A percentile compares a stretch with the other conserved stretches of the same genome.
phyloP scores from a whole-genome alignment of 1,140 invertebrate genomes.

The Lepidurus arcticus region DNA sequence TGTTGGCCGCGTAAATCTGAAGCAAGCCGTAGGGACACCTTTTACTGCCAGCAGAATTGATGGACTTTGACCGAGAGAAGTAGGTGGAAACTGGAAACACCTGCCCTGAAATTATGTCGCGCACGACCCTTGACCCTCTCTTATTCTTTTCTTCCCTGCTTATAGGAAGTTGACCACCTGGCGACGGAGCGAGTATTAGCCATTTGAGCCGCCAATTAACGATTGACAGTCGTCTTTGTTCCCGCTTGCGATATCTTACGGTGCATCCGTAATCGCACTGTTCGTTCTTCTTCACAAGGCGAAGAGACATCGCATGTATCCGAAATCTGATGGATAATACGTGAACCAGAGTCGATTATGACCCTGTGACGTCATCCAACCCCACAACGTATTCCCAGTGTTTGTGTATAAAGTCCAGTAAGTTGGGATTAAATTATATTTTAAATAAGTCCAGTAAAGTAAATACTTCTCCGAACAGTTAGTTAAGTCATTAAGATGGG shows the following conservation, averaged over 20 bases:
- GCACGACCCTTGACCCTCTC: constrained; percentile 4
- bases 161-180: background rate
- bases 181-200: background rate
- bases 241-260: background rate
- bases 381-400: too few relatives aligned
- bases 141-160: background rate
- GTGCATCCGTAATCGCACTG: background rate
- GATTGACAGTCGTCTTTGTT: background rate
- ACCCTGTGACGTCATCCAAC: too few relatives aligned
- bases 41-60: background rate
- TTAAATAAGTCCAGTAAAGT: too few relatives aligned
- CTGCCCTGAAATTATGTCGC: constrained; percentile 18
- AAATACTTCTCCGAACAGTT: too few relatives aligned
- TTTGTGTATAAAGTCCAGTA: too few relatives aligned
- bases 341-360: too few relatives aligned
- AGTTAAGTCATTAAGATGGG: too few relatives aligned
- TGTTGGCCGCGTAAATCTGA: background rate
- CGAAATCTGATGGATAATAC: too few relatives aligned
- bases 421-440: too few relatives aligned
- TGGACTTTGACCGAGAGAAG: background rate
- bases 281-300: background rate
- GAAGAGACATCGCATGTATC: too few relatives aligned
- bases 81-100: background rate
- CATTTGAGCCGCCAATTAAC: background rate
- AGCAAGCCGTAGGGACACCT: background rate